Evolutionary conservation across 1,140 invertebrate genomes (phyloP), one percentile per base, ranked within the genome.

Genomic region (Potamilus streckersoni): DNA sequence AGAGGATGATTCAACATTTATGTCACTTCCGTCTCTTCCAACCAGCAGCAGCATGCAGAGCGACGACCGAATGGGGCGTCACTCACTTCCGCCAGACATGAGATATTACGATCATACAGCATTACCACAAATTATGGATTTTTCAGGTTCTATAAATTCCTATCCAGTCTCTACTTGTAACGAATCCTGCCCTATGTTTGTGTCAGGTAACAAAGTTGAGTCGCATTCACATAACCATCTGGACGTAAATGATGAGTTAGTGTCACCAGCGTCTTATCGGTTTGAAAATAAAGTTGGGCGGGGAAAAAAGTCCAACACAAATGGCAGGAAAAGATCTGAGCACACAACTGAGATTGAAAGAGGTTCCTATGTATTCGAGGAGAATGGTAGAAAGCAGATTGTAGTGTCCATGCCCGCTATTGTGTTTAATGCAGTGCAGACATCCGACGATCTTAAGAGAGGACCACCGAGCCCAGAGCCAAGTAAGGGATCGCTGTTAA

Each of bases 331-430:
- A 71, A 62, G 27, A 71, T 49, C 49, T 62, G 19, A 13, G 63
- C 49, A 38, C 57, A 62, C 19, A 61, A 49, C 49, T 73, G 57
- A 17, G 49, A 27, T 19, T 55, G 65, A 31, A 8, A 56, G n/a
- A 23, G 59, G 60, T 12, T 23, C 49, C 19, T 58, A 69, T 19
- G 59, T 63, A 16, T 16, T 56, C 11, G 62, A 61, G 63, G 27
- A 65, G 19, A 23, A 49, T 17, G 67, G 69, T 16, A 74, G 72
- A 61, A 80, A 74, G 23, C 80, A 82, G n/a, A 85, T 87, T 57
- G 69, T 83, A 31, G 78, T 86, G 2, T 82, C 85, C 62, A 85
- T 87, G 84, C 83, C 85, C 2, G 78, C 82, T 19, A 85, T 86
- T 49, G 83, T 86, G 57, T 85, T 83, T 61, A 86, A 83, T 70